Base-by-base conservation (phyloP, 1,140 invertebrate genomes). In the Macrotrachela quadricornifera region DNA sequence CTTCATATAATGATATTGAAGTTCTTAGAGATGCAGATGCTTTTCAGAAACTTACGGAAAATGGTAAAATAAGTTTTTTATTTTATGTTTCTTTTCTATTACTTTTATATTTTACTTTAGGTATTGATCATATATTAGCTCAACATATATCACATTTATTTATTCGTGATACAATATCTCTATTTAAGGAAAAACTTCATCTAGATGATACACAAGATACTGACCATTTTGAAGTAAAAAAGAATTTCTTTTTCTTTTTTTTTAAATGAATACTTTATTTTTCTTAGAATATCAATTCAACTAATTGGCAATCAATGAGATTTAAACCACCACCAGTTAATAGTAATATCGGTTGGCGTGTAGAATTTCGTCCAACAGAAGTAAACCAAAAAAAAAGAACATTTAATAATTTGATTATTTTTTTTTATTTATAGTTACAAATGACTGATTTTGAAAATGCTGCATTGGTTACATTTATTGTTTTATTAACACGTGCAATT, bases 221-320 rank as follows among this genome's bases (percentile, higher is more conserved):
- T 15, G 53, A 54, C 49, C 53, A 54, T 54, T 54, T 54, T 18
- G 53, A 54, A 42, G 41, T 42, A 30, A 30, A 4, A 30, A 30
- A 4, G 8, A 2, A 8, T 30, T 30, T 2, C 8, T 30, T 30
- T 30, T 30, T 30, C 21, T 4, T 30, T 4, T 8, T 2, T 30
- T 30, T 4, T 30, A 8, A 4, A 4, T 30, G 21, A n/a, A n/a
- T n/a, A n/a, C n/a, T 30, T 4, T 14, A 42, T 42, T 3, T 6
- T 13, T 42, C 10, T 14, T 42, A 88, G 83, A 97, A 96, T 65
- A 94, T 99, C 60, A 94, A 99, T 69, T 97, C 91, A 1, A 99
- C 94, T 8, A 99, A 99, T 73, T 99, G 94, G 94, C 92, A 99
- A 74, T 95, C 92, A 12, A 95, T 99, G 92, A 76, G 94, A 16